Conservation (phyloP, 2,888 invertebrate species). For the Athrips mouffetella region DNA sequence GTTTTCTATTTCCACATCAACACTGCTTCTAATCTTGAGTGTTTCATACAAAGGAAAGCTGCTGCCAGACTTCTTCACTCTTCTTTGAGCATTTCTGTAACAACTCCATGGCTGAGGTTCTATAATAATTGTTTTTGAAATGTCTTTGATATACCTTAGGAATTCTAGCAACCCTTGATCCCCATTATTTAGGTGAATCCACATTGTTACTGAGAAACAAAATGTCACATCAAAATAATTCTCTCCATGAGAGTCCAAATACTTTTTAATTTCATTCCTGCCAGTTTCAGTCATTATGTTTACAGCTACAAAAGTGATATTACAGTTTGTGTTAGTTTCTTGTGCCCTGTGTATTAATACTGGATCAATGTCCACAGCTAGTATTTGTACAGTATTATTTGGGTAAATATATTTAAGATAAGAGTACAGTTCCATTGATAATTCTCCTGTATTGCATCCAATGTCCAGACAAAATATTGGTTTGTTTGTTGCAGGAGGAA, state of each 20-base stretch:
- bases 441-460: constrained; percentile 89
- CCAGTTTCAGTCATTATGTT: constrained; percentile 78
- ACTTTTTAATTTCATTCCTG: constrained; percentile 55
- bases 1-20: constrained; percentile 80
- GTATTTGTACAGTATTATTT: constrained; percentile 52
- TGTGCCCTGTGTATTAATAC: constrained; percentile 82
- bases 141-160: constrained; percentile 74
- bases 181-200: constrained; percentile 92
- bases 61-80: constrained; percentile 81
- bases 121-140: constrained; percentile 80
- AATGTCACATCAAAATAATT: constrained; percentile 82
- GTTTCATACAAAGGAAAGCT: constrained; percentile 79
- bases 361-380: constrained; percentile 88
- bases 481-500: constrained; percentile 36
- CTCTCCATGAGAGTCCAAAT: constrained; percentile 59
- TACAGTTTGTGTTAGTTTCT: constrained; percentile 59
- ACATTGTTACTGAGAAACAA: constrained; percentile 93
- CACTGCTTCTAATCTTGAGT: constrained; percentile 79
- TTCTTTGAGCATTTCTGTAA: constrained; percentile 85
- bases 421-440: constrained; percentile 79
- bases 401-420: constrained; percentile 68
- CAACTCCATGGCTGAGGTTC: constrained; percentile 94
- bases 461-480: constrained; percentile 80
- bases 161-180: constrained; percentile 84
- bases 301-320: constrained; percentile 76